A percentile compares a stretch with the other conserved stretches of the same genome.
phyloP scores from a whole-genome alignment of 2,797 vertebrate species.

The Pogoniulus pusillus region DNA sequence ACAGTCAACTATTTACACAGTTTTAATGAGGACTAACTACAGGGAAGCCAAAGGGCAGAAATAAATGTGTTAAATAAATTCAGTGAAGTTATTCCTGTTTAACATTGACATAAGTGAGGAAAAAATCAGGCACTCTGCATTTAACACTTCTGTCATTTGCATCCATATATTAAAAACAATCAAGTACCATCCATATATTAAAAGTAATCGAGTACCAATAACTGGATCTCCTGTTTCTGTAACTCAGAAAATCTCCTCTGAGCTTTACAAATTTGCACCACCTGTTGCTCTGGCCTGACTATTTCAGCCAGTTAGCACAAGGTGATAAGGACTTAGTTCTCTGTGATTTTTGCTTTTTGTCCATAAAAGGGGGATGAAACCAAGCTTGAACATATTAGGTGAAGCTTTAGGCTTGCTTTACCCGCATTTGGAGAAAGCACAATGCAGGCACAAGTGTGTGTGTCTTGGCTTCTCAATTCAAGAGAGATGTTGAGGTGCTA shows the following conservation, averaged over 20 bases:
- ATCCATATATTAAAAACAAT: background rate
- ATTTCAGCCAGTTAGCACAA: background rate
- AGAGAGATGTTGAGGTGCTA: too few relatives aligned
- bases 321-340: background rate
- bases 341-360: background rate
- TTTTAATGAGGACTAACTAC: background rate
- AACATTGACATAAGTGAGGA: conserved; percentile 11
- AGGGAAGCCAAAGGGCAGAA: background rate
- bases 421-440: too few relatives aligned
- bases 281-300: background rate
- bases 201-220: background rate
- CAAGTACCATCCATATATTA: background rate
- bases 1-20: background rate
- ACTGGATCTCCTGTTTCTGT: background rate
- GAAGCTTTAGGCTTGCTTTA: too few relatives aligned
- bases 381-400: too few relatives aligned
- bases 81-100: background rate
- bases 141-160: background rate
- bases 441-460: too few relatives aligned
- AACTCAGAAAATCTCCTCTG: background rate
- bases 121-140: background rate
- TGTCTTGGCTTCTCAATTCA: too few relatives aligned
- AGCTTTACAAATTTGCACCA: background rate
- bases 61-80: background rate
- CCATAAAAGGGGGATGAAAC: too few relatives aligned